Evolutionary conservation across 2,888 invertebrate species (phyloP), one percentile per base, ranked within the genome.

Genomic region (Tiliacea citrago): DNA sequence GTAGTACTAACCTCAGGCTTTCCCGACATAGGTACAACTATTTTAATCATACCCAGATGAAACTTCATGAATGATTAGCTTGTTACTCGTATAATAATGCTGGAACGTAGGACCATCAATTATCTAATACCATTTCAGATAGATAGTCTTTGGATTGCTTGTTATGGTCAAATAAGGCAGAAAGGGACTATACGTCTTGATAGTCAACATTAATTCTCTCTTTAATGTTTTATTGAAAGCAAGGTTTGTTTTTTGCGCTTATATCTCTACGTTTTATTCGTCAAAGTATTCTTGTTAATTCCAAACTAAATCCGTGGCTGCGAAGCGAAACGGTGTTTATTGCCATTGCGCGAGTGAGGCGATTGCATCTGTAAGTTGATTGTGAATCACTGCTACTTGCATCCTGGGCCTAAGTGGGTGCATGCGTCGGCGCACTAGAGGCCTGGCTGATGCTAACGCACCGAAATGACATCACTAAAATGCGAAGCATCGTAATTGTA

Each of bases 401-500:
- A 51, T 47, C 39, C 35, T 60, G 51, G 61, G 42, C 35, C 13
- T 84, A 72, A 84, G 81, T 79, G 61, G 65, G 57, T 49, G 70
- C 68, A 67, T 83, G 51, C 60, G 57, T 68, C 60, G 60, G 61
- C 67, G 45, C n/a, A 66, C 61, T 69, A 72, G 66, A 60, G 62
- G 47, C 62, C n/a, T 49, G 69, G 81, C 62, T 69, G 63, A 77
- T 77, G 82, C 80, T 87, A 87, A 86, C 86, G 84, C 78, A 82
- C 77, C 13, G 66, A 85, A 88, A 80, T 76, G 80, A 86, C 80
- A 73, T 77, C 81, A 81, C 77, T 86, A 81, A 86, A 86, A 87
- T 76, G 81, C 82, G 62, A 76, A 68, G 84, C 66, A 77, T 84
- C 72, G 84, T 90, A 90, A 89, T 90, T 90, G 89, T 87, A 88